phyloP scores from a whole-genome alignment of 2,888 invertebrate species.

The Drosophila paracracens region DNA sequence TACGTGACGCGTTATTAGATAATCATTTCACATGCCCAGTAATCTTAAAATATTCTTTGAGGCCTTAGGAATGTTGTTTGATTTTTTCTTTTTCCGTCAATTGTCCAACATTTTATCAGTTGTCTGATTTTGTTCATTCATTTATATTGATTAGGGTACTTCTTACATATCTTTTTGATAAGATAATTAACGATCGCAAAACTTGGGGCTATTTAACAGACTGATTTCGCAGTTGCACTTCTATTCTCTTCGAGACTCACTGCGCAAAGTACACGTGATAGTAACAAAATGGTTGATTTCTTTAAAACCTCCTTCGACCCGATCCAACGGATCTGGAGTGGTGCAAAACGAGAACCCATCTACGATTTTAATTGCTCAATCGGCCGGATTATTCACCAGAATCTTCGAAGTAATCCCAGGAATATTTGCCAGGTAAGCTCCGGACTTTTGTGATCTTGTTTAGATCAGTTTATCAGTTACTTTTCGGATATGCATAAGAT shows the following conservation, averaged over 20 bases:
- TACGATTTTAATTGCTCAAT: conserved; percentile 43
- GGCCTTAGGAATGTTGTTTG: not conserved
- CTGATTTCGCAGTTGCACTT: not conserved
- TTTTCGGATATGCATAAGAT: conserved; percentile 8
- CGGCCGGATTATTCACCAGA: conserved; percentile 38
- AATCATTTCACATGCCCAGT: too few relatives aligned
- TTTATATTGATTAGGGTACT: not conserved
- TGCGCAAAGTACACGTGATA: not conserved
- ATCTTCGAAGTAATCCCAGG: conserved; percentile 37
- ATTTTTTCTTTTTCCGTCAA: not conserved
- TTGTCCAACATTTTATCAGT: not conserved
- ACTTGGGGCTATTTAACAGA: conserved; percentile 13
- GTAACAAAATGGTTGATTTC: conserved; percentile 10
- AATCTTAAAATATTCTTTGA: not conserved
- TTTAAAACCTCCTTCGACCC: conserved; percentile 27
- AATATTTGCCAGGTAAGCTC: conserved; percentile 42
- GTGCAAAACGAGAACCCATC: conserved; percentile 8
- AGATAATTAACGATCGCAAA: not conserved
- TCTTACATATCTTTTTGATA: conserved; percentile 4
- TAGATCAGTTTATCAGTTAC: not conserved
- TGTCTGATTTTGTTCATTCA: not conserved
- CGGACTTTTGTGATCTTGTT: not conserved
- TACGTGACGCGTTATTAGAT: not conserved
- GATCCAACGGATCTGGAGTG: conserved; percentile 36
- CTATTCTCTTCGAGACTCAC: not conserved